Base-by-base conservation (phyloP, 2,113 vertebrate genomes). In the Corythoichthys haematopterus region DNA sequence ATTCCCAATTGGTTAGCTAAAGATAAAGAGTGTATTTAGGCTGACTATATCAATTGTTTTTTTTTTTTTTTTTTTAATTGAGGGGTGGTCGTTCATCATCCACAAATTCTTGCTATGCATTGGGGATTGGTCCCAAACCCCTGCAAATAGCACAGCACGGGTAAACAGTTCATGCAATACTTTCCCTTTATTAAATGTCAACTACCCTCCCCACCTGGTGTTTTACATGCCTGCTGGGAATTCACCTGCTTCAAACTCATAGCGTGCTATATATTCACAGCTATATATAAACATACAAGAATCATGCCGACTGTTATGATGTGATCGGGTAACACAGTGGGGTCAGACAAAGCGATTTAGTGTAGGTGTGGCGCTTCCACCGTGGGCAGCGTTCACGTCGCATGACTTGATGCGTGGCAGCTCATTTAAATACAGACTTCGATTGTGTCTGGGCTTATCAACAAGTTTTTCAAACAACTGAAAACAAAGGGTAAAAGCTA, bases 351-450 rank as follows among this genome's bases (percentile, higher is more conserved):
- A 46, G n/a, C 36, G 2, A 61, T 35, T 43, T 28, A 35, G 78
- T 76, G 80, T 85, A 71, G 81, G 86, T 72, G 77, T 56, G 61
- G 76, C 83, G 70, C 75, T 89, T 87, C 87, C 87, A 84, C 65
- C 70, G 83, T 87, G 84, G 84, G 86, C 47, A 6, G 38, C 11
- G 40, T 64, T 66, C 55, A 68, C 69, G 33, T 57, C 70, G 57
- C 8, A 64, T 88, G 84, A 88, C 68, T 85, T 84, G 84, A 53
- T 40, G 35, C 57, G 55, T 2, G 62, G 68, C 2, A 16, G 55
- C 40, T 70, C 33, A 67, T 35, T 69, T 4, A 70, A 81, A 79
- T 74, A 75, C 74, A 69, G 52, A 43, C 5, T 51, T 76, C 72
- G 77, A 52, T 16, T 20, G 38, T 68, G 50, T 50, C 16, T 45